Conservation (phyloP, 2,113 vertebrate species). For the Reinhardtius hippoglossoides region DNA sequence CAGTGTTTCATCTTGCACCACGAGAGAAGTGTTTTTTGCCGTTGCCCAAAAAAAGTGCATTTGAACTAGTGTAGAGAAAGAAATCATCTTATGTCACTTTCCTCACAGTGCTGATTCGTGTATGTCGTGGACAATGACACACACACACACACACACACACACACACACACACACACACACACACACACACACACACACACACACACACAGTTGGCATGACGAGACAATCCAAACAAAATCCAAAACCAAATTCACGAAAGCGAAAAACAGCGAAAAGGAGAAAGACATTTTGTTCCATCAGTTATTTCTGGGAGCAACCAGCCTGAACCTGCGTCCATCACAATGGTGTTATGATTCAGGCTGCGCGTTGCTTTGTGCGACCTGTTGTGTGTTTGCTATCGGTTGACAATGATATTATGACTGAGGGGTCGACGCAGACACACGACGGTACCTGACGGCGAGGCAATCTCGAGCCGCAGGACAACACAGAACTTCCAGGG, state of each 20-base stretch:
- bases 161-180: background rate
- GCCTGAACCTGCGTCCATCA: constrained; percentile 31
- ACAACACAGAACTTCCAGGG: background rate
- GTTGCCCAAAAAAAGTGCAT: too few species aligned
- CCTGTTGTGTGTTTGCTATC: constrained; percentile 42
- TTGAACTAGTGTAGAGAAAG: too few species aligned
- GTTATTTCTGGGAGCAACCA: constrained; percentile 40
- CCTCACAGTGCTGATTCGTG: too few species aligned
- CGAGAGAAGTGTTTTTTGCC: too few species aligned
- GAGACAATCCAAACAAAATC: constrained; percentile 36
- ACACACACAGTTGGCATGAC: constrained; percentile 42
- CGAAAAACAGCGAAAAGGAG: constrained; percentile 15
- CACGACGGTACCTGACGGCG: constrained; percentile 20
- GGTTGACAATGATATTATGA: constrained; percentile 74
- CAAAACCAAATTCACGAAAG: constrained; percentile 12
- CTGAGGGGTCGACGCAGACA: constrained; percentile 21
- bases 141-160: background rate
- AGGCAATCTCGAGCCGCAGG: constrained; percentile 1
- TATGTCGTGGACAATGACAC: background rate
- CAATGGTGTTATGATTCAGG: constrained; percentile 70
- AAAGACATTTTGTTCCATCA: constrained; percentile 13
- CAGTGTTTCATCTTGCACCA: too few species aligned
- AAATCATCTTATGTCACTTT: too few species aligned
- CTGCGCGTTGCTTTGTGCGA: constrained; percentile 50
- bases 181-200: background rate